Base-by-base conservation (phyloP, 2,888 invertebrate species). In the Fabriciana adippe region DNA sequence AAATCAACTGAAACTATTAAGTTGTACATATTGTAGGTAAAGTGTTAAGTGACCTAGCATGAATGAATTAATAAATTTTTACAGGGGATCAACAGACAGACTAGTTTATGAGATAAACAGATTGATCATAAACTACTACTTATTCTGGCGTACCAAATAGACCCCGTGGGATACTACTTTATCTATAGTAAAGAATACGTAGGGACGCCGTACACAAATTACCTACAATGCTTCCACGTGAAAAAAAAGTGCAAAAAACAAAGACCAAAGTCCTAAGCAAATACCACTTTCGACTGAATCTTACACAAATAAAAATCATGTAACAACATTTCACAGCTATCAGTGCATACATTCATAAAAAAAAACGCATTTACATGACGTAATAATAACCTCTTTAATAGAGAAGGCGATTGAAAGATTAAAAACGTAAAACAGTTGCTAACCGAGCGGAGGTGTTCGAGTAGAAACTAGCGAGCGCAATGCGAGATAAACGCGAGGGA, bases 401-500 rank as follows among this genome's bases (percentile, higher is more conserved):
- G 11, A 41, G 11, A 50, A 60, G 51, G 35, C 51, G 51, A 18
- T 53, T 35, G 16, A 16, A 53, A 50, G 61, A 61, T 53, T 41
- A 18, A n/a, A 18, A 61, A 21, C 41, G n/a, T 48, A 26, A 41
- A 61, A 50, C 61, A 51, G 51, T 51, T 50, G 50, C 35, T 8
- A 51, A 50, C 61, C 1, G 35, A 53, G 18, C 8, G 35, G 50
- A 51, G 50, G 50, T 51, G 61, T 51, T 50, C 16, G 18, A 21
- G 61, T 53, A 15, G n/a, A 53, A 51, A 61, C 35, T 16, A 31
- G 31, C 15, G 50, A 41, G 4, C 15, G 51, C 50, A 61, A 61
- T 16, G 35, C 35, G 51, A 61, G 50, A 53, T 50, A 15, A 41
- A 51, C 18, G 35, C 50, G 50, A 41, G 60, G 61, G 61, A 61